phyloP scores from a whole-genome alignment of 2,888 invertebrate species.

The Zelleria hepariella region DNA sequence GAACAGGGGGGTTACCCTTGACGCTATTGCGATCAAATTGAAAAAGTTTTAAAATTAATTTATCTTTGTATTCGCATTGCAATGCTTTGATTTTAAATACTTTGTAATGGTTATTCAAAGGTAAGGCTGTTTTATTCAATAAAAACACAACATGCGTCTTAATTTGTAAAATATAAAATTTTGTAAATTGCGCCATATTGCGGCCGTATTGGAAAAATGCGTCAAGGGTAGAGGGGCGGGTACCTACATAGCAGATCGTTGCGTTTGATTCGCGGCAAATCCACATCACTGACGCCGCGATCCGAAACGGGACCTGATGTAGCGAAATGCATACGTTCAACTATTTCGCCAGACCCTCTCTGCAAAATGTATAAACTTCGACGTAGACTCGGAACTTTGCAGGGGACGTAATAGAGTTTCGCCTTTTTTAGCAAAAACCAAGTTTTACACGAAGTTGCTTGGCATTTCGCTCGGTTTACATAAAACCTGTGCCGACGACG shows the following conservation, averaged over 20 bases:
- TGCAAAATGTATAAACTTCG: slow-evolving; percentile 38
- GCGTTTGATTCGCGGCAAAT: neutral
- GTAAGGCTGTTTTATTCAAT: no score
- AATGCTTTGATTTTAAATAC: no score
- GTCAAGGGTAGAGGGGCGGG: no score
- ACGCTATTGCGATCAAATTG: no score
- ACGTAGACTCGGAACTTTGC: slow-evolving; percentile 25
- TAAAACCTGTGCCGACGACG: neutral
- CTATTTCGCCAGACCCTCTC: slow-evolving; percentile 36
- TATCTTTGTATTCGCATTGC: no score
- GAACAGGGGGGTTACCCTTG: no score
- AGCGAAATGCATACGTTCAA: slow-evolving; percentile 34
- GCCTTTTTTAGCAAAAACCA: slow-evolving; percentile 31
- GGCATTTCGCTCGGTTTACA: neutral
- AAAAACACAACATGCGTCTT: no score
- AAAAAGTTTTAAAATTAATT: no score
- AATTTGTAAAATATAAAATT: no score
- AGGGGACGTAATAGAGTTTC: slow-evolving; percentile 25
- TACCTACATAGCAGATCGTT: neutral
- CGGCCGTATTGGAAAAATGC: no score
- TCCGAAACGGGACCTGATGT: slow-evolving; percentile 34
- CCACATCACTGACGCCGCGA: slow-evolving; percentile 13
- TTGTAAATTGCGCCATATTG: no score
- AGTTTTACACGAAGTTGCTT: neutral
- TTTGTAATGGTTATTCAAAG: no score